Evolutionary conservation across 1,140 invertebrate species (phyloP), one percentile per base, ranked within the genome.

Genomic region (Drosophila micromelanica): DNA sequence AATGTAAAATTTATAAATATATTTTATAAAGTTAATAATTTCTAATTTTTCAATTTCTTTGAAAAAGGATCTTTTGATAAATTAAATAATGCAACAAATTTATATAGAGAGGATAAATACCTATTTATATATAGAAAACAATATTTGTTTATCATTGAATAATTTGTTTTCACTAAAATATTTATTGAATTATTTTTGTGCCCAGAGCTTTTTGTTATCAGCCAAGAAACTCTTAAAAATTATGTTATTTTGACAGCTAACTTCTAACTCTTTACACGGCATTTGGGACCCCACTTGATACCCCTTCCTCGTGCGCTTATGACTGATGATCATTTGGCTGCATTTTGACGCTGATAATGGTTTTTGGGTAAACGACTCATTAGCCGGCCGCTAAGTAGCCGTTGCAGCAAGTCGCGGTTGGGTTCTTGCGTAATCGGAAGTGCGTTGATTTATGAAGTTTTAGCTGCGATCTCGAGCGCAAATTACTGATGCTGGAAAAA

Each of bases 311-410:
- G 30, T n/a, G 45, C 32, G 42, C 37, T 32, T 73, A 84, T 87
- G 84, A 87, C 42, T 74, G 71, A 87, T 87, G 84, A 68, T 77
- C 69, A 43, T 51, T 63, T 57, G 17, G 45, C 17, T 64, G 69
- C 68, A 71, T 80, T 84, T 71, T 87, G 84, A 89, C 84, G 77
- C 57, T 89, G 84, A 89, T 87, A 87, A 87, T 87, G 78, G 73
- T 56, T 75, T 78, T 87, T 51, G 72, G 61, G 64, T 87, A 89
- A 87, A 86, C 78, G 78, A 80, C 78, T 90, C 86, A 86, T 90
- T 90, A 79, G 75, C 71, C 35, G 56, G 48, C 59, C 62, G 46
- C 38, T 60, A 73, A 81, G 74, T 78, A 85, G 81, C 78, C 62
- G 62, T 30, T 20, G 35, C 61, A 64, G 40, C 52, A 37, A 45